Conservation (phyloP, 2,113 vertebrate genomes). For the Propithecus coquereli region DNA sequence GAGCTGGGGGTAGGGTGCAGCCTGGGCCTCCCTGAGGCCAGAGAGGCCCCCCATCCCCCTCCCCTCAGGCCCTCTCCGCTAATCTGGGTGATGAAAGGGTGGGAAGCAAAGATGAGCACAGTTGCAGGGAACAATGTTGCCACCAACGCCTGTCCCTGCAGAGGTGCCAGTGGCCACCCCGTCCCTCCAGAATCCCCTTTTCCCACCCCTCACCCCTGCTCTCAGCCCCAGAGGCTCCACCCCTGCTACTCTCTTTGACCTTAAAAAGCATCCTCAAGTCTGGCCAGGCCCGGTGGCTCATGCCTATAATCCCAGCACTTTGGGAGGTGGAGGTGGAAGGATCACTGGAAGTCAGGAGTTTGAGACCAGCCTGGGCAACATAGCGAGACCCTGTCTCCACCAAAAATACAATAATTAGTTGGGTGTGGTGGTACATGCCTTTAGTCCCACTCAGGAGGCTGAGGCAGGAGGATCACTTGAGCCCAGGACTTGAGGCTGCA, state of each 20-base stretch:
- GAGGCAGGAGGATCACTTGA: neutral
- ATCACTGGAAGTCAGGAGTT: neutral
- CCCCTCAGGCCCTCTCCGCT: neutral
- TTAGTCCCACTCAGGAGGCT: neutral
- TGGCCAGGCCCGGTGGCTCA: accelerated
- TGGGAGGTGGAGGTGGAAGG: neutral
- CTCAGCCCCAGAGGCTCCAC: neutral
- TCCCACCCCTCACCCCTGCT: neutral
- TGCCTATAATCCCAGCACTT: neutral
- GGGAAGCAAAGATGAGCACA: conserved; percentile 36
- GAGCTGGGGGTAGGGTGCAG: neutral
- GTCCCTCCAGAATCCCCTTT: neutral
- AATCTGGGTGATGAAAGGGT: neutral
- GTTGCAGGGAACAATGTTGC: neutral
- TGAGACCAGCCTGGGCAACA: neutral
- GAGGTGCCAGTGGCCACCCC: neutral
- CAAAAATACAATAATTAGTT: neutral
- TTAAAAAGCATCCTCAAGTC: neutral
- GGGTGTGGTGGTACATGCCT: neutral
- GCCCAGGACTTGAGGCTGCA: neutral
- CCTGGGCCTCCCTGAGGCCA: neutral
- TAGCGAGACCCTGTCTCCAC: neutral
- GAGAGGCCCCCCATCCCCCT: neutral
- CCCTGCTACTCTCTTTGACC: neutral
- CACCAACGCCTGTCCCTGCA: accelerated